Evolutionary conservation across 2,797 vertebrate genomes (phyloP), one percentile per base, ranked within the genome.

Genomic region (Microcaecilia unicolor): DNA sequence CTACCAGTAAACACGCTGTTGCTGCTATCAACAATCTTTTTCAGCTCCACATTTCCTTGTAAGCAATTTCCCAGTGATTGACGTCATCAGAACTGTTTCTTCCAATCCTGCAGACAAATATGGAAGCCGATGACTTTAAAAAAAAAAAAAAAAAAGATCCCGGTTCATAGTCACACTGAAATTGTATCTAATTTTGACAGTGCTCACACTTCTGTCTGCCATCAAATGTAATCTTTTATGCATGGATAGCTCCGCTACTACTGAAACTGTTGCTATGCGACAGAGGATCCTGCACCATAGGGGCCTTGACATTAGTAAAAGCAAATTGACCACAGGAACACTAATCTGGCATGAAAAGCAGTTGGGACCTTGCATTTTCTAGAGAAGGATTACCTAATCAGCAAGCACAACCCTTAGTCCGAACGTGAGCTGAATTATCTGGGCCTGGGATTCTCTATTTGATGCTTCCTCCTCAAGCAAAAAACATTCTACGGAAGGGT

Each of bases 291-390:
- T 66, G 83, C 85, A 80, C 88, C 75, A 58, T 87, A n/a, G 81
- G 90, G 90, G 90, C 86, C 86, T 88, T 94, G 93, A 95, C 91
- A 96, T 97, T 97, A 95, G 91, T 88, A 90, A 92, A 90, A 94
- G 91, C 89, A 98, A 96, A 98, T 93, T 97, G 93, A 96, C 93
- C 92, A 95, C 89, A 86, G 89, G 87, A 92, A 87, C 79, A 85
- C 89, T 93, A 92, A 93, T 93, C 88, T 92, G 83, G 85, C 79
- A 83, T 92, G 88, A 93, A 92, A 90, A 91, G 85, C 85, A 88
- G 87, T 85, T 83, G 79, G 75, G 78, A 67, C 72, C 46, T 40
- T 53, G 67, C 75, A 69, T 79, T 80, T 77, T 70, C 74, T 73
- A 38, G 49, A 66, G 61, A 70, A 67, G 60, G 61, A 75, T 72